Evolutionary conservation across 2,888 invertebrate species (phyloP), one percentile per base, ranked within the genome.

Genomic region (Ophion ventricosus): DNA sequence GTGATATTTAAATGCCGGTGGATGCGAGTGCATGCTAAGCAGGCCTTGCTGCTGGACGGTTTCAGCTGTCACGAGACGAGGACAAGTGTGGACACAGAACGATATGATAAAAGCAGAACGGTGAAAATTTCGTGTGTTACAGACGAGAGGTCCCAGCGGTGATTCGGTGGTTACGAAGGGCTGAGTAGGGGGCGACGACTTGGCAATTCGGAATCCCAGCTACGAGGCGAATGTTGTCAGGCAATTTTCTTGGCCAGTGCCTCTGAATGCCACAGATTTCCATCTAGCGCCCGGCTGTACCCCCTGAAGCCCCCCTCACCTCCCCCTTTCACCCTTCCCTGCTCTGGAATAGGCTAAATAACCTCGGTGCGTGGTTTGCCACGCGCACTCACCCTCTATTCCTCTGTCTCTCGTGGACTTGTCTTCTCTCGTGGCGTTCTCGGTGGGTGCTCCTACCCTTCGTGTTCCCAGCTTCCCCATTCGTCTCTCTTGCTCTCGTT

Each of bases 161-260:
- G 40, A 64, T 66, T 66, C 23, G 74, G 80, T 29, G 73, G 64
- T 78, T 83, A 59, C 79, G 54, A 70, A 67, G 73, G 82, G 72
- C 61, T 73, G 59, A 57, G 59, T 57, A 67, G 54, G 70, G 49
- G 59, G 56, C 77, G 77, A 75, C 77, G 83, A 84, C 84, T 86
- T 82, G 81, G 88, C 92, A 91, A 92, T 92, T 92, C 90, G 89
- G 89, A 81, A 86, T 87, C 88, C 88, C 88, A 83, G 88, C 85
- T 72, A 84, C 80, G 80, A 80, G 80, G 91, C 91, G 92, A 93
- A 92, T 91, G 93, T 93, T 93, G 93, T 93, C 93, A 93, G 93
- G 90, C 93, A 93, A 93, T 93, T 93, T 93, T 93, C 93, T 93
- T 93, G 93, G 93, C 93, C 93, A 93, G 92, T 93, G 93, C 93